These are phyloP conservation scores for Salpingus planirostris DNA, from an alignment of 2,888 invertebrate genomes.

Conservation along the genomic window DNA sequence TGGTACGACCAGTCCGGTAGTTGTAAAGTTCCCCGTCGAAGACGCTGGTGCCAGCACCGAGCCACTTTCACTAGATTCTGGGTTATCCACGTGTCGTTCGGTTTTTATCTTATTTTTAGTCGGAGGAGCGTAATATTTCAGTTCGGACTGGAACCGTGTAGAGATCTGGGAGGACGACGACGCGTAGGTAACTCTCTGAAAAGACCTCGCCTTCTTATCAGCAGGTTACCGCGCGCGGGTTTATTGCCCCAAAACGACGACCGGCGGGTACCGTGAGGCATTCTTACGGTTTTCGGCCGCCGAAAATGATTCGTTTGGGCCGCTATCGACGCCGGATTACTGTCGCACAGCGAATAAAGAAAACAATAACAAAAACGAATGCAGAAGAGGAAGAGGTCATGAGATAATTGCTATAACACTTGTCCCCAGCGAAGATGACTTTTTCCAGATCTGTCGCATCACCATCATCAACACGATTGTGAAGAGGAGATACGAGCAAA, in stretches of 20 bases:
- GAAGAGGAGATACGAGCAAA: too few relatives aligned
- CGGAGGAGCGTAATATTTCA: constrained; percentile 18
- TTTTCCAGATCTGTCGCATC: too few relatives aligned
- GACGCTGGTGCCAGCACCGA: constrained; percentile 18
- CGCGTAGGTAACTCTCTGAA: constrained; percentile 1
- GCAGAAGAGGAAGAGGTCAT: too few relatives aligned
- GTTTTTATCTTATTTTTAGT: constrained; percentile 30
- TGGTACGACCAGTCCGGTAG: constrained; percentile 12
- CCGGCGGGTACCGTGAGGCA: background rate
- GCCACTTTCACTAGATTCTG: constrained; percentile 33
- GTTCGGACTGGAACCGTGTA: constrained; percentile 17
- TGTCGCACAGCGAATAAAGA: too few relatives aligned
- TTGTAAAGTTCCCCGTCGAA: constrained; percentile 20
- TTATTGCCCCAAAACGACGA: background rate
- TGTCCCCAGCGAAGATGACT: too few relatives aligned
- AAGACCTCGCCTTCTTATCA: constrained; percentile 9
- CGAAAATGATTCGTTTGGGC: background rate
- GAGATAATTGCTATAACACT: too few relatives aligned
- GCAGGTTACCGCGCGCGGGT: background rate
- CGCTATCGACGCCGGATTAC: too few relatives aligned
- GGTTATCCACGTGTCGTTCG: constrained; percentile 32
- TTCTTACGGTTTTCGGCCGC: background rate
- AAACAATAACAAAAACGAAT: too few relatives aligned
- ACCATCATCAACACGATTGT: too few relatives aligned
- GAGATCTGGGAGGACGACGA: too few relatives aligned